phyloP scores from a whole-genome alignment of 92 coral and sea anemone genomes.

The Umimayanthus chanpuru region DNA sequence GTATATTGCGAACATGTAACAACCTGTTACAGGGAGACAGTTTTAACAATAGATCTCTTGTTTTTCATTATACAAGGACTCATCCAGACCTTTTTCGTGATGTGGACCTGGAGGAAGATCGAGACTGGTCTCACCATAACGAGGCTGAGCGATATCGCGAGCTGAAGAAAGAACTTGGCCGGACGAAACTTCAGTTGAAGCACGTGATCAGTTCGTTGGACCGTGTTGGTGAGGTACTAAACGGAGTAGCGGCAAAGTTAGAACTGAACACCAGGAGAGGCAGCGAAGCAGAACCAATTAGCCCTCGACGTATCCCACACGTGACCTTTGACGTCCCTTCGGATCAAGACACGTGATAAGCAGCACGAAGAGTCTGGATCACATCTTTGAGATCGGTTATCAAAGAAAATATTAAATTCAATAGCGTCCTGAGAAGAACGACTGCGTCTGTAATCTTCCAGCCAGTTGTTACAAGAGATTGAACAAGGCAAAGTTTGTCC shows the following conservation, averaged over 20 bases:
- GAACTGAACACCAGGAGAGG: neutral
- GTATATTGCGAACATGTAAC: too few relatives aligned
- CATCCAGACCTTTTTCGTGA: constrained; percentile 16
- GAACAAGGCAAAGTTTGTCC: too few relatives aligned
- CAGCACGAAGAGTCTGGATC: too few relatives aligned
- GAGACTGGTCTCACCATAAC: neutral
- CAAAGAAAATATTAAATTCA: too few relatives aligned
- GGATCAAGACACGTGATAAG: neutral
- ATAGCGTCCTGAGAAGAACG: too few relatives aligned
- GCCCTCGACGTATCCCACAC: neutral
- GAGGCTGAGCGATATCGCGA: constrained; percentile 8
- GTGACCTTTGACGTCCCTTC: neutral
- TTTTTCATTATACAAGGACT: neutral
- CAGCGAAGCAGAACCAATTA: neutral
- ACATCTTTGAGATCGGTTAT: too few relatives aligned
- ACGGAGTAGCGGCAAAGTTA: constrained; percentile 7
- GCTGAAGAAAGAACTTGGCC: constrained; percentile 2
- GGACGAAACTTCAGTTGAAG: constrained; percentile 12
- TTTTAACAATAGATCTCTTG: neutral
- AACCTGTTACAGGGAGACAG: too few relatives aligned
- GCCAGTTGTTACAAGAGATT: too few relatives aligned
- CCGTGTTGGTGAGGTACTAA: constrained; percentile 24
- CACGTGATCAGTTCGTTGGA: constrained; percentile 1
- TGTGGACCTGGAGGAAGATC: constrained; percentile 26
- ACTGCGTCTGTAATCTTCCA: too few relatives aligned